phyloP scores from a whole-genome alignment of 2,888 invertebrate species.

The Drosophila sordidula region DNA sequence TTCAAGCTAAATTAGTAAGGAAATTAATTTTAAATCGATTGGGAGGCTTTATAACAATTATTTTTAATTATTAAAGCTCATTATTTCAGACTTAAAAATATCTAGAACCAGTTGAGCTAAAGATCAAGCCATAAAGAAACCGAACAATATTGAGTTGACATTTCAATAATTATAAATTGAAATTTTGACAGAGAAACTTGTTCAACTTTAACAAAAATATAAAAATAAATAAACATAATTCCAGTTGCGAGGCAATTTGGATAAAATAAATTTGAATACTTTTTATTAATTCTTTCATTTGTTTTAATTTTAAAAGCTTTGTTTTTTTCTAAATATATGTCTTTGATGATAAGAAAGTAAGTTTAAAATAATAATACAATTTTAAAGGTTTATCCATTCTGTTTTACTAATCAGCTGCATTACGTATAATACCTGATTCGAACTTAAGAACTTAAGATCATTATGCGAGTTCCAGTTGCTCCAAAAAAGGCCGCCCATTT shows the following conservation, averaged over 20 bases:
- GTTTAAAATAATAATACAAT: not conserved
- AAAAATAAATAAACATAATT: not conserved
- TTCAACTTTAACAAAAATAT: not conserved
- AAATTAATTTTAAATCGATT: not conserved
- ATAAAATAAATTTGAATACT: not conserved
- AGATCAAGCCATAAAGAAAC: not conserved
- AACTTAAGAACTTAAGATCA: conserved; percentile 30
- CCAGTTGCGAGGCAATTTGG: too few relatives aligned
- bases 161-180: conserved; percentile 28
- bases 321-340: too few relatives aligned
- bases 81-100: not conserved
- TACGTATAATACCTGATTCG: not conserved
- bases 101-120: not conserved
- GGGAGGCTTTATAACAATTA: not conserved
- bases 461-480: conserved; percentile 9
- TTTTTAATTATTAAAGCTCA: not conserved
- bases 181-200: not conserved
- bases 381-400: not conserved
- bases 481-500: conserved; percentile 41
- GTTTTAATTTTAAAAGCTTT: not conserved
- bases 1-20: not conserved
- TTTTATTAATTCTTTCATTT: not conserved
- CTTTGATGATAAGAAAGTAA: too few relatives aligned
- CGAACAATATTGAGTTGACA: conserved; percentile 25
- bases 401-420: conserved; percentile 2